Evolutionary conservation across 1,140 invertebrate genomes (phyloP).

Genomic region (Cydia fagiglandana): DNA sequence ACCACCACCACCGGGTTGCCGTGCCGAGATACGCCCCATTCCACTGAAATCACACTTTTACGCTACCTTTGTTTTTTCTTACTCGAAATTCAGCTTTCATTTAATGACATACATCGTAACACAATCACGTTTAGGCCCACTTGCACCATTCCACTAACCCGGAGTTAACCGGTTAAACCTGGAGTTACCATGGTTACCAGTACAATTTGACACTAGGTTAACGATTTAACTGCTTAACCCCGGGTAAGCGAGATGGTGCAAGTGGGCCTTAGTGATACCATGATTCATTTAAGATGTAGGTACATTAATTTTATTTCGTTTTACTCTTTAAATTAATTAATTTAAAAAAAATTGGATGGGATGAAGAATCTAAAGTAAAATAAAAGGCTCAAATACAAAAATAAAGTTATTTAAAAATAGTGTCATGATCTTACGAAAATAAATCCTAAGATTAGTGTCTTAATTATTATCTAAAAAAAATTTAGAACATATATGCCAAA

Average conservation of each 20-base stretch:
- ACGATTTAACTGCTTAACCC: no score
- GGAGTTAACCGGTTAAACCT: no score
- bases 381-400: not conserved
- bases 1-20: slow-evolving; percentile 65
- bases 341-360: not conserved
- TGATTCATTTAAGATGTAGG: not conserved
- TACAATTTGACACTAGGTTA: no score
- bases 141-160: no score
- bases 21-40: slow-evolving; percentile 57
- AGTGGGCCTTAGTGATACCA: no score
- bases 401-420: slow-evolving; percentile 16
- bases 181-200: no score
- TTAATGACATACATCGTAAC: not conserved
- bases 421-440: slow-evolving; percentile 8
- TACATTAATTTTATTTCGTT: not conserved
- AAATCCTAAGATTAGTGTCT: slow-evolving; percentile 19
- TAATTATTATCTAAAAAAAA: not conserved
- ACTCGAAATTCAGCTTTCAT: not conserved
- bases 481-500: not conserved
- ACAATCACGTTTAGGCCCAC: not conserved
- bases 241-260: no score
- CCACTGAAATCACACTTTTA: slow-evolving; percentile 57
- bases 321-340: not conserved
- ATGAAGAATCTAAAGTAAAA: not conserved
- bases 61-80: slow-evolving; percentile 31